A percentile compares a stretch with the other conserved stretches of the same genome.
These are phyloP conservation scores for Cynaeus angustus DNA, from an alignment of 2,888 invertebrate genomes.

Conservation along the genomic window DNA sequence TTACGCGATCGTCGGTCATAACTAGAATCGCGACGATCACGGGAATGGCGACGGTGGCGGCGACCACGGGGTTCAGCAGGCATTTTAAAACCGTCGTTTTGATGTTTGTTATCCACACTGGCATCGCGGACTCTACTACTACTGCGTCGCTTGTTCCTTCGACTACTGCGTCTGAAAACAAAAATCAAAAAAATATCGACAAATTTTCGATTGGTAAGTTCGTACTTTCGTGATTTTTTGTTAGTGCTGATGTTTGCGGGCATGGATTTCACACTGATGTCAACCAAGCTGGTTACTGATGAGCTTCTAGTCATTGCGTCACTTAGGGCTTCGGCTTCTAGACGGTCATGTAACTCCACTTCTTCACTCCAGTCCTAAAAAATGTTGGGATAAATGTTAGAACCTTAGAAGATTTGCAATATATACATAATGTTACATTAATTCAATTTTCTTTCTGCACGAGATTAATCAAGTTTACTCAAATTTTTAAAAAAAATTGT, in stretches of 20 bases:
- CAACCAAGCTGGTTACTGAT: conserved; percentile 73
- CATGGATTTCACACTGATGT: conserved; percentile 64
- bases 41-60: conserved; percentile 56
- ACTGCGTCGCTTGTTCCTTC: conserved; percentile 63
- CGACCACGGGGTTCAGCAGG: conserved; percentile 60
- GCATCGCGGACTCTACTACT: conserved; percentile 63
- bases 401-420: no score
- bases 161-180: conserved; percentile 57
- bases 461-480: no score
- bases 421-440: no score
- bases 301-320: conserved; percentile 74
- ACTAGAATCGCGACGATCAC: conserved; percentile 65
- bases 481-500: no score
- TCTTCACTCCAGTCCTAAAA: conserved; percentile 79
- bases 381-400: no score
- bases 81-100: conserved; percentile 63
- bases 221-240: conserved; percentile 59
- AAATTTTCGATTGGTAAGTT: not conserved
- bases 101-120: conserved; percentile 56
- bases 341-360: conserved; percentile 73
- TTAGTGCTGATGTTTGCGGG: conserved; percentile 58
- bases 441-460: no score
- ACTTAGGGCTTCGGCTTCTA: conserved; percentile 72
- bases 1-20: conserved; percentile 63
- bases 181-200: not conserved